Evolutionary conservation across 1,140 invertebrate species (phyloP), one percentile per base, ranked within the genome.

Genomic region (Phymastichus coffea): DNA sequence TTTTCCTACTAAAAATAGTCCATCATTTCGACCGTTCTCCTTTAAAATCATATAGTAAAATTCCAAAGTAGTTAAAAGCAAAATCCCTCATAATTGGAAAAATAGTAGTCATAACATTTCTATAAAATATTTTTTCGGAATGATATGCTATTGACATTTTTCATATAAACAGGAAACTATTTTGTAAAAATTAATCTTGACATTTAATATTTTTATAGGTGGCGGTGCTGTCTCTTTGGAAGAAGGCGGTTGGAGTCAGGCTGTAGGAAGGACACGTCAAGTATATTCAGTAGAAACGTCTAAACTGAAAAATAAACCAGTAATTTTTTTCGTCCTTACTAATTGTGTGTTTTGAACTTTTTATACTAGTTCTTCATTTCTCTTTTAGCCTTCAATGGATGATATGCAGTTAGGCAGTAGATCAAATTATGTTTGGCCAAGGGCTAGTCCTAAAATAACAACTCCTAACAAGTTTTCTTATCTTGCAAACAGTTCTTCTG

Each of bases 281-380:
- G 56, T 68, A 4, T 82, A 82, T 53, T 73, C 74, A 4, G 77
- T 84, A 3, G 80, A 84, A 63, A 68, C 78, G 3, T 72, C 80
- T 2, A 84, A 84, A 67, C 68, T 85, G 14, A 83, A 80, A 57
- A 74, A 72, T 55, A 82, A 80, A 71, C 70, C 75, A 57, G 25
- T 12, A 26, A 37, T 56, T 41, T 46, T 38, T 48, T 38, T 8
- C 2, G 48, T 55, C 43, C n/a, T 9, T 15, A 33, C 10, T 17
- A 26, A n/a, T 26, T 33, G 9, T 30, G 9, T 59, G 15, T 30
- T 55, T 17, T 52, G 12, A n/a, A 28, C 7, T 44, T 53, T 20
- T 17, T 23, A 20, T 22, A 44, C 2, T 15, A 47, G 20, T 47
- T 14, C 20, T 19, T 20, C 4, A 26, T 49, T 49, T 61, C 3